Evolutionary conservation across 2,113 vertebrate genomes (phyloP), one percentile per base, ranked within the genome.

Genomic region (Probosciger aterrimus): DNA sequence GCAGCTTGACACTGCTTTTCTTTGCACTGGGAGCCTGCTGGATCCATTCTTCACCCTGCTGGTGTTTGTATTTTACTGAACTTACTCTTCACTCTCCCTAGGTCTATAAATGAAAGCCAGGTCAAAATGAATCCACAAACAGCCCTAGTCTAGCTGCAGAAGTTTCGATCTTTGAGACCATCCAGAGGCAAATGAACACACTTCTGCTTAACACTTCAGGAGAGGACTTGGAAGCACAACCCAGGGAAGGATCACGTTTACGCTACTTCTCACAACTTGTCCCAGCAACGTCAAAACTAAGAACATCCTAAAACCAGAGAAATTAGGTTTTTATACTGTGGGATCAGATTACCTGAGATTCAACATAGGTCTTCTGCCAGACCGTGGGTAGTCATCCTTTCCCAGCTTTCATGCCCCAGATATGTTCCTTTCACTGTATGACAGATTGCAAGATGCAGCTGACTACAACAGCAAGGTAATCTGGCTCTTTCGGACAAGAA

Each of bases 331-430:
- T 81, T 35, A 9, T 55, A 20, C 11, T 3, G n/a, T 13, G 43
- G 94, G 73, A 84, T 96, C 91, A 90, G 75, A 92, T 83, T 77
- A 77, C 25, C 70, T 19, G 62, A 87, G 63, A 30, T 69, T 96
- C 60, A 96, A 64, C 47, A 55, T 1, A 2, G 31, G 50, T 24
- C 30, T 96, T 88, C 91, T 93, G 94, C 50, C 89, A 95, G 89
- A 95, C 74, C 65, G 10, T 50, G 76, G 64, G 30, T 23, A 84
- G 30, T 81, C 74, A 87, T 80, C 80, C 90, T 93, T 67, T 82
- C 86, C 49, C 73, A 91, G 14, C 17, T 46, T 85, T 62, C 53
- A 18, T 10, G 53, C 22, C 24, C 23, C 27, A 53, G 18, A 33
- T 57, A 3, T 3, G 19, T 20, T 82, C 47, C 53, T 77, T 70